phyloP scores from a whole-genome alignment of 2,888 invertebrate genomes.

The Eurytoma adleriae region DNA sequence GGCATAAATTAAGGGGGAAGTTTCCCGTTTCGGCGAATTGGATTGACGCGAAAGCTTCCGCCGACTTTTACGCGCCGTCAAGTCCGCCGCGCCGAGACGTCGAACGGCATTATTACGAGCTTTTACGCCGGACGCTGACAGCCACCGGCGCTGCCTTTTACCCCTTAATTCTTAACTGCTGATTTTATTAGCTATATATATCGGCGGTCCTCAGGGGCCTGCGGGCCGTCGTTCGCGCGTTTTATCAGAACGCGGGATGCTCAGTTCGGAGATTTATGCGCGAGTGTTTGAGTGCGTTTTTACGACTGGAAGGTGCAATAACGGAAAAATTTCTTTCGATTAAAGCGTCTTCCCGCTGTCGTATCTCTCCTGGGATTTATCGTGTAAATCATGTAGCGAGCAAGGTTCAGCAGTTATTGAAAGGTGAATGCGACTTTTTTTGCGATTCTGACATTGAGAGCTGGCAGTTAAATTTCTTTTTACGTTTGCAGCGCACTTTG shows the following conservation, averaged over 20 bases:
- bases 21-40: no score
- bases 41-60: no score
- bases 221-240: constrained; percentile 21
- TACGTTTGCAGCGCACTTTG: no score
- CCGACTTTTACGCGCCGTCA: no score
- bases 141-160: background rate
- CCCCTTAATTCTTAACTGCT: background rate
- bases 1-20: no score
- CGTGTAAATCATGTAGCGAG: background rate
- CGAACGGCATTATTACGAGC: no score
- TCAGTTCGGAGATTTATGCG: constrained; percentile 11
- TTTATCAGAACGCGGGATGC: constrained; percentile 12
- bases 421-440: no score
- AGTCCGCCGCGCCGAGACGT: no score
- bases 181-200: constrained; percentile 29
- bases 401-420: no score
- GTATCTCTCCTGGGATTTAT: background rate
- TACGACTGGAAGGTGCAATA: constrained; percentile 4
- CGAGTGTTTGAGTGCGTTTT: constrained; percentile 10
- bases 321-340: background rate
- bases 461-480: no score
- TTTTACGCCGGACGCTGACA: no score
- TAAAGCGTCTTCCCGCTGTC: background rate
- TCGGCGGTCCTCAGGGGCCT: background rate
- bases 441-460: no score